A percentile compares a stretch with the other conserved stretches of the same genome.
These are phyloP conservation scores for Octomys mimax DNA, from an alignment of 2,797 vertebrate species.

Conservation along the genomic window DNA sequence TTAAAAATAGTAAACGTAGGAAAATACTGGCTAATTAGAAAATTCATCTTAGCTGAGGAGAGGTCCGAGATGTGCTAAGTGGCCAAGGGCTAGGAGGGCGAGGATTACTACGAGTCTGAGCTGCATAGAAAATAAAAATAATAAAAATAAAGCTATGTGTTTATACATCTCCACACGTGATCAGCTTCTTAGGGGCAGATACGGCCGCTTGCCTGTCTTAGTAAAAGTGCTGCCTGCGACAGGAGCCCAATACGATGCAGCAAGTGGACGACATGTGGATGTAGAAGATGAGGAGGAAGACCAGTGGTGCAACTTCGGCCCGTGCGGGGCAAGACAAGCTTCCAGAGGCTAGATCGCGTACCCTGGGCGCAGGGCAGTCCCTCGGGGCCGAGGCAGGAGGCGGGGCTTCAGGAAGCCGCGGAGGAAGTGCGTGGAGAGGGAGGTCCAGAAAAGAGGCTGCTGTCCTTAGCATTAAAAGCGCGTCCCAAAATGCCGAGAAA, in stretches of 20 bases:
- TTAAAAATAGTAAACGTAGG: too few species aligned
- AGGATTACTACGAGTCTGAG: too few species aligned
- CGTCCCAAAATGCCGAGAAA: neutral
- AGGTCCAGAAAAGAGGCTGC: constrained; percentile 36
- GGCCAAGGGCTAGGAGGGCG: neutral
- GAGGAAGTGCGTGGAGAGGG: constrained; percentile 15
- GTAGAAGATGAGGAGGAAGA: neutral
- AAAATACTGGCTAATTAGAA: neutral
- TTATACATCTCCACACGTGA: neutral
- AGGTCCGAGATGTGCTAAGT: neutral
- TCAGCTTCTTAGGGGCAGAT: neutral
- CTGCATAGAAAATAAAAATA: too few species aligned
- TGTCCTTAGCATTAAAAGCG: neutral
- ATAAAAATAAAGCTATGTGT: neutral
- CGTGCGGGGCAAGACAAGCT: neutral
- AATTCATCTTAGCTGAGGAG: neutral
- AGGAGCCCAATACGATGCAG: neutral
- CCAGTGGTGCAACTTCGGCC: neutral
- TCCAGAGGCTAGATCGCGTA: neutral
- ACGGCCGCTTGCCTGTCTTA: constrained; percentile 20
- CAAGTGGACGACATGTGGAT: neutral
- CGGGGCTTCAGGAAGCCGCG: constrained; percentile 62
- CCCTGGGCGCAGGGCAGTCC: constrained; percentile 8
- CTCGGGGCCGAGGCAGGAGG: neutral
- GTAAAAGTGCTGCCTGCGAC: neutral